Evolutionary conservation across 2,113 vertebrate species (phyloP).

Genomic region (Ancistrus triradiatus): DNA sequence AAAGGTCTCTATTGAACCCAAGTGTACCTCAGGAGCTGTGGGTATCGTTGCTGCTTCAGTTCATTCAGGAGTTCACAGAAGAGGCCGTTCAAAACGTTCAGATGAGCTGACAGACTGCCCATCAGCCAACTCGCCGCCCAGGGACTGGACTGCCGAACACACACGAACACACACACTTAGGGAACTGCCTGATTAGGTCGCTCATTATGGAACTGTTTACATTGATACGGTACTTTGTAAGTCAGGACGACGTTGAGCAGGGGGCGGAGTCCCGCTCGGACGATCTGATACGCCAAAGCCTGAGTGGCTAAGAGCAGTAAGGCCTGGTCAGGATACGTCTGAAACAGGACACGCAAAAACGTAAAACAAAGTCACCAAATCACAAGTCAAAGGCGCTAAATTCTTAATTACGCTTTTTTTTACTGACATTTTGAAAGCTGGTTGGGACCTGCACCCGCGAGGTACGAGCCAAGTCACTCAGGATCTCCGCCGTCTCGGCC

Average conservation of each 20-base stretch:
- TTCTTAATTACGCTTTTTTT: no score
- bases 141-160: constrained; percentile 28
- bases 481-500: neutral
- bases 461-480: constrained; percentile 10
- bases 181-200: neutral
- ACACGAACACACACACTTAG: constrained; percentile 24
- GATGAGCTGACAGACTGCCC: constrained; percentile 1
- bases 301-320: constrained; percentile 59
- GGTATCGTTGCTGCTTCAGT: constrained; percentile 4
- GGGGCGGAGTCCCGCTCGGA: constrained; percentile 34
- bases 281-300: constrained; percentile 53
- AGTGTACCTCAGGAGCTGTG: neutral
- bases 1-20: no score
- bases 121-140: constrained; percentile 36
- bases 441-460: constrained; percentile 30
- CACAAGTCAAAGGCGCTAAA: neutral
- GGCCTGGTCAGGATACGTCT: constrained; percentile 65
- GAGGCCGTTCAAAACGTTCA: constrained; percentile 17
- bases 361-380: neutral
- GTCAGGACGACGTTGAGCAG: constrained; percentile 44
- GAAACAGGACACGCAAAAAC: neutral
- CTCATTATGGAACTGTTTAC: neutral
- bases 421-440: constrained; percentile 29
- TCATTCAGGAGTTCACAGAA: constrained; percentile 27
- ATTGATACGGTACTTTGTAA: constrained; percentile 50